Conservation (phyloP, 2,888 invertebrate species). For the Drosophila quasianomalipes region DNA sequence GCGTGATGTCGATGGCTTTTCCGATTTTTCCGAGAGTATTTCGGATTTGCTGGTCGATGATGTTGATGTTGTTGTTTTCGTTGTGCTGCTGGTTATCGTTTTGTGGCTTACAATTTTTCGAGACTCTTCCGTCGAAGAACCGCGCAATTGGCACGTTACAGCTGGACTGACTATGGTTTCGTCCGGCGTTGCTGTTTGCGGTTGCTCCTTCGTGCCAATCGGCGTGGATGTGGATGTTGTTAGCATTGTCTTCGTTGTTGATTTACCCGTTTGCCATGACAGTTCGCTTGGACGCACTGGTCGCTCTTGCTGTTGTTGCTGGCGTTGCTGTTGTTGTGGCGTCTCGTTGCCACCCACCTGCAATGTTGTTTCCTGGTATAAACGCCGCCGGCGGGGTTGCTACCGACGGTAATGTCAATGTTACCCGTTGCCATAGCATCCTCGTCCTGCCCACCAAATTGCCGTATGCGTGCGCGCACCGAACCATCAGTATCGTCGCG, state of each 20-base stretch:
- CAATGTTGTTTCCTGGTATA: constrained; percentile 74
- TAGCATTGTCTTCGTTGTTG: constrained; percentile 79
- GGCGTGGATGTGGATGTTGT: constrained; percentile 74
- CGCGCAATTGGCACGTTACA: constrained; percentile 83
- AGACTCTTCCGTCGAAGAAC: constrained; percentile 82
- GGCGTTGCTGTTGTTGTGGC: constrained; percentile 61
- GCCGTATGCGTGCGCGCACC: constrained; percentile 69
- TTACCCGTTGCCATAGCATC: constrained; percentile 80
- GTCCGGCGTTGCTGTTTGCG: constrained; percentile 66
- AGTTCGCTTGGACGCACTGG: constrained; percentile 66
- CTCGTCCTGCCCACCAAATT: constrained; percentile 66
- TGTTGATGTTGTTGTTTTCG: constrained; percentile 40
- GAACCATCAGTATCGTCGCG: constrained; percentile 77
- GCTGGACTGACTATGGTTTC: constrained; percentile 69
- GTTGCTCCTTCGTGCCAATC: constrained; percentile 81
- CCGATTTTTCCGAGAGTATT: constrained; percentile 22
- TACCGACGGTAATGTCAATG: constrained; percentile 84
- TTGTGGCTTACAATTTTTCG: constrained; percentile 80
- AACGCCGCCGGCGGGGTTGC: constrained; percentile 74
- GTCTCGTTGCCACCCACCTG: constrained; percentile 75
- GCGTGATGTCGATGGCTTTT: constrained; percentile 48
- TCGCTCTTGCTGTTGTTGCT: constrained; percentile 46
- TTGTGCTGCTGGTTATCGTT: constrained; percentile 61
- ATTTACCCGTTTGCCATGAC: constrained; percentile 73
- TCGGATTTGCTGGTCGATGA: constrained; percentile 49